Evolutionary conservation across 2,888 invertebrate genomes (phyloP), one percentile per base, ranked within the genome.

Genomic region (Metalampra italica): DNA sequence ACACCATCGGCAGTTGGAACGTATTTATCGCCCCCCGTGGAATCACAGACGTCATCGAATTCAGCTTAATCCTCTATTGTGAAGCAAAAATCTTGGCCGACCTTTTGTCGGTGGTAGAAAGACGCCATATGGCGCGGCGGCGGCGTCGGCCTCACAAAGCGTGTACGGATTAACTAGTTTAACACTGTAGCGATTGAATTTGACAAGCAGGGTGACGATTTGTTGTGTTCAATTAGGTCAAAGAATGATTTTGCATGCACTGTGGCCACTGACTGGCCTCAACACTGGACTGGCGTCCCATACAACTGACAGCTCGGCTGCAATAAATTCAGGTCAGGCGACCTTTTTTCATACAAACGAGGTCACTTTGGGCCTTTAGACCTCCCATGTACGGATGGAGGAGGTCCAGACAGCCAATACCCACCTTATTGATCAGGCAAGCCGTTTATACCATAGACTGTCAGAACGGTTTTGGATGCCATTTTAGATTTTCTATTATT

Each of bases 101-200:
- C 75, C 61, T 62, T 73, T 79, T 80, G 76, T 78, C 66, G 64
- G 63, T 53, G 49, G 36, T 49, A 50, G 49, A 62, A 80, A 84
- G 84, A 81, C 76, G 82, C 74, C 87, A 88, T 86, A 85, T 87
- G 86, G 83, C 73, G 59, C 58, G 56, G 60, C 54, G 57, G 56
- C 55, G 63, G 57, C 57, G 57, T 57, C 55, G 63, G 57, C 57
- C 54, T 54, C 50, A 71, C 70, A 75, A 80, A 77, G 76, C 75
- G 56, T 60, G 64, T 61, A 60, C 55, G 53, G 87, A 84, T 87
- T 87, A 82, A 71, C 63, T 62, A 70, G 68, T 68, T 68, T 66
- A 64, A 37, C 49, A 38, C 12, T 14, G 64, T 65, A 66, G 60
- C 68, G 72, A 84, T 82, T 72, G 72, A 78, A 77, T 81, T 71